These are phyloP conservation scores for Onchidella celtica DNA, from an alignment of 2,888 invertebrate species.

Conservation along the genomic window DNA sequence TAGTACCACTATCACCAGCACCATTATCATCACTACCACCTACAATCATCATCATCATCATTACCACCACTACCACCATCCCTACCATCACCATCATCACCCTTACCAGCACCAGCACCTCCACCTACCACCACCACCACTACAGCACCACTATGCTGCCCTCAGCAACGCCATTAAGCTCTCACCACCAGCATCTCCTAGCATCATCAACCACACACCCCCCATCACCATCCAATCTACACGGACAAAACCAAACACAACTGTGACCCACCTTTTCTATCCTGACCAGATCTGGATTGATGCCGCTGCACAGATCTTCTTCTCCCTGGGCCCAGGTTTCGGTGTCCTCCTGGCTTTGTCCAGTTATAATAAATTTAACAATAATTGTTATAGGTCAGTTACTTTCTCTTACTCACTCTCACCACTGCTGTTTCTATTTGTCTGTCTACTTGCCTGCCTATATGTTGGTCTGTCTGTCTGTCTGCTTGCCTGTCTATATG, in stretches of 20 bases:
- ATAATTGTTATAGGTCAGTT: conserved; percentile 86
- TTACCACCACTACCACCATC: not conserved
- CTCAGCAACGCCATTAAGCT: no score
- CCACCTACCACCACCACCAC: no score
- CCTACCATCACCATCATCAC: not conserved
- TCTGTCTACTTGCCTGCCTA: no score
- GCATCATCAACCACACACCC: no score
- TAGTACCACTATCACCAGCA: not conserved
- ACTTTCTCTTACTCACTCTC: not conserved
- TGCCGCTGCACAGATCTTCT: conserved; percentile 96
- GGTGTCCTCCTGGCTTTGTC: conserved; percentile 93
- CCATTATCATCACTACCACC: not conserved
- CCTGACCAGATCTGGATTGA: conserved; percentile 94
- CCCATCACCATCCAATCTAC: no score
- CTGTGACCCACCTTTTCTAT: not conserved
- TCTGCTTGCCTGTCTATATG: no score
- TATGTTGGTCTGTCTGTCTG: no score
- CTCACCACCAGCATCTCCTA: no score
- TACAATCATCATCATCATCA: conserved; percentile 7
- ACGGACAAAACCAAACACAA: not conserved
- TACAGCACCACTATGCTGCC: no score
- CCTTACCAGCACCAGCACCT: not conserved
- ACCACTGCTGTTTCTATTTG: no score
- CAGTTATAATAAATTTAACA: conserved; percentile 96
- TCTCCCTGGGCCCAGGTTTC: conserved; percentile 95